These are phyloP conservation scores for Siphlonurus alternatus DNA, from an alignment of 2,888 invertebrate genomes.

Conservation along the genomic window DNA sequence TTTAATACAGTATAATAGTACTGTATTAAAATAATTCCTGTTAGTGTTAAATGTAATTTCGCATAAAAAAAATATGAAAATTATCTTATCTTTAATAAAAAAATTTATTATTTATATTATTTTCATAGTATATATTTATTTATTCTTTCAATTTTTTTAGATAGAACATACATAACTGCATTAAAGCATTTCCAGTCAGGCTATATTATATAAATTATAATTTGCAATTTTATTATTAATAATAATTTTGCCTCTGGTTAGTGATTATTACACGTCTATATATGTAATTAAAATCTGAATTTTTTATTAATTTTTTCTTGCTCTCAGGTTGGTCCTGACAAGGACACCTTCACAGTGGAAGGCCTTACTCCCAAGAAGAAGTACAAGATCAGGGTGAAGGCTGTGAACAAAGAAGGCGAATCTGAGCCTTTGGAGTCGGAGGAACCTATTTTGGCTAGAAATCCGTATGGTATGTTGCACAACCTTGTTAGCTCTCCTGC, in stretches of 20 bases:
- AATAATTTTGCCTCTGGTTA: not conserved
- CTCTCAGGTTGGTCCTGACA: slow-evolving; percentile 44
- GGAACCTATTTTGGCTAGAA: slow-evolving; percentile 77
- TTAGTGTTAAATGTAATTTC: too few relatives aligned
- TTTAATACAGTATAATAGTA: not conserved
- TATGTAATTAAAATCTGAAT: not conserved
- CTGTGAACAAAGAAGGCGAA: slow-evolving; percentile 94
- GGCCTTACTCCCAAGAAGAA: slow-evolving; percentile 88
- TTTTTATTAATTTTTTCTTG: slow-evolving; percentile 1
- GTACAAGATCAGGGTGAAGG: slow-evolving; percentile 94
- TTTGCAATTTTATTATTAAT: not conserved
- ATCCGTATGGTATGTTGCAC: slow-evolving; percentile 67
- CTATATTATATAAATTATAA: too few relatives aligned
- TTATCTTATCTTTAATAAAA: too few relatives aligned
- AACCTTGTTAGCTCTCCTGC: not conserved
- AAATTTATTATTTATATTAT: too few relatives aligned
- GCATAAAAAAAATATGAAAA: too few relatives aligned
- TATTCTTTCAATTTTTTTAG: too few relatives aligned
- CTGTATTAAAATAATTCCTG: not conserved
- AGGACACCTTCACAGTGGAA: slow-evolving; percentile 67
- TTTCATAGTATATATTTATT: too few relatives aligned
- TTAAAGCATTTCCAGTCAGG: too few relatives aligned
- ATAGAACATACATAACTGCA: too few relatives aligned
- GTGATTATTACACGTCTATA: too few relatives aligned
- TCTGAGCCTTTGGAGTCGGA: slow-evolving; percentile 88